Base-by-base conservation (phyloP, 2,888 invertebrate genomes). In the Blastobasis lacticolella region DNA sequence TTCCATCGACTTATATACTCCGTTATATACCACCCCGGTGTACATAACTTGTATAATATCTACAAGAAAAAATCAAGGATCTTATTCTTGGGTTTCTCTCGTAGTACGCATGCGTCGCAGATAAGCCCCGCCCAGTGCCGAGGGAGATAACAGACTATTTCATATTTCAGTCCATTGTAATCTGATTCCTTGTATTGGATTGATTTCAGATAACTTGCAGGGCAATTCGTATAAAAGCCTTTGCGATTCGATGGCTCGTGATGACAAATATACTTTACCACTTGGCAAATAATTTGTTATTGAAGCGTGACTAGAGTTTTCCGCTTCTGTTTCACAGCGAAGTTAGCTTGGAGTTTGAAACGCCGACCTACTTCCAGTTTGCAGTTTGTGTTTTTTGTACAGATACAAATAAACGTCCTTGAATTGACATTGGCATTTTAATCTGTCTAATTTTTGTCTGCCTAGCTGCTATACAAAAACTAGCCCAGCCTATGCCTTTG, bases 11-110 rank as follows among this genome's bases (percentile, higher is more conserved):
- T 45, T 42, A 54, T 69, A 69, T 69, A 64, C 71, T 65, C 61
- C 48, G 54, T 57, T 57, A 64, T 67, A 60, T 71, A 64, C n/a
- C 69, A 67, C 54, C 60, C 55, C 44, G 62, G 62, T 67, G 65
- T 76, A 73, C 64, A 73, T 71, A 73, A 62, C 58, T 66, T 69
- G 73, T 72, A 69, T 79, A 75, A 75, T 75, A 76, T 71, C 68
- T 56, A 56, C 52, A 63, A 70, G 67, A 77, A 78, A 76, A 79
- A 76, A 73, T 68, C 68, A 64, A 68, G 64, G 61, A 65, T 83
- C 85, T 85, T 84, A 80, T 82, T 85, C 85, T 86, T 82, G 81
- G 84, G 84, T 81, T 73, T 60, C 36, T 60, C 49, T 53, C 23
- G 38, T 42, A 56, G 45, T 64, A 73, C 78, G 87, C 87, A 85